These are phyloP conservation scores for Oceanites oceanicus DNA, from an alignment of 2,113 vertebrate species.

Conservation along the genomic window DNA sequence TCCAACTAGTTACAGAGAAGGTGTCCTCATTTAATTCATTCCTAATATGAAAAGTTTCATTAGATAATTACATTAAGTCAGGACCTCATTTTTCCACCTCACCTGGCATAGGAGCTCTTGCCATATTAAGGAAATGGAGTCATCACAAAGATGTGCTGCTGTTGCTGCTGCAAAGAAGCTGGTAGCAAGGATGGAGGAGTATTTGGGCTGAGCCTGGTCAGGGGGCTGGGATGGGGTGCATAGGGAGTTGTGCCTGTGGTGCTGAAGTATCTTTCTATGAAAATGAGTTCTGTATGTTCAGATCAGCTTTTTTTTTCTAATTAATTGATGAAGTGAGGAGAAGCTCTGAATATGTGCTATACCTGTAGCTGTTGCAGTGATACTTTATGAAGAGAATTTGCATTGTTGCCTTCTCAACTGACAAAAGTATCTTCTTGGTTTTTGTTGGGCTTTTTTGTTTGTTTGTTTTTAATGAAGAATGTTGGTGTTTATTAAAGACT, in stretches of 20 bases:
- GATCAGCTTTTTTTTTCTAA: background rate
- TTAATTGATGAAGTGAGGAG: background rate
- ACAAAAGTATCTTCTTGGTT: background rate
- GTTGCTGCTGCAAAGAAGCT: background rate
- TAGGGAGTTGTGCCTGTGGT: background rate
- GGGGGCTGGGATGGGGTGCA: background rate
- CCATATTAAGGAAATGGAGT: background rate
- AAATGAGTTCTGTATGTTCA: background rate
- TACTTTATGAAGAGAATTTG: background rate
- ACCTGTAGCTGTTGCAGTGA: background rate
- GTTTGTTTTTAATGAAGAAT: background rate
- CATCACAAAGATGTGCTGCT: background rate
- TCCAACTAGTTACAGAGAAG: background rate
- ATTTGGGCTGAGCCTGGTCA: background rate
- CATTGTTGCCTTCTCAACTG: background rate
- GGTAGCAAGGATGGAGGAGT: background rate
- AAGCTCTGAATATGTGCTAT: background rate
- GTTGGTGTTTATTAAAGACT: background rate
- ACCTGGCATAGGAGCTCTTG: background rate
- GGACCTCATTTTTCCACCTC: conserved; percentile 11
- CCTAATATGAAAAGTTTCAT: background rate
- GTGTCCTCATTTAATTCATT: background rate
- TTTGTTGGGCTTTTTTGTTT: background rate
- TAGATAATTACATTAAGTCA: background rate
- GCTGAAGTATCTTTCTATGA: background rate